Base-by-base conservation (phyloP, 2,797 vertebrate species). In the Molossus molossus region DNA sequence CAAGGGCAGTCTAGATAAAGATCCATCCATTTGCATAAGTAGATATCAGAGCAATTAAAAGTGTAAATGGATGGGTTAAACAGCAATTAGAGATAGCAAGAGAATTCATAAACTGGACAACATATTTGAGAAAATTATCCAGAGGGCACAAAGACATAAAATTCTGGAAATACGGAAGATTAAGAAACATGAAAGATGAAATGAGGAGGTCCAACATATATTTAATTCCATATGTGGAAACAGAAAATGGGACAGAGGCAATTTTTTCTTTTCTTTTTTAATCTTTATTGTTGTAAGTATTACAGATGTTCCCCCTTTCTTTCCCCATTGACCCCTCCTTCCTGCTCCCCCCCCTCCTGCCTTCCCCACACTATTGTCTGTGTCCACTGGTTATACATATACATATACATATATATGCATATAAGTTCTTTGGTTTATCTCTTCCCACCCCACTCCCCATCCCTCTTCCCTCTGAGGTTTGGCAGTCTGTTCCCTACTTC, bases 31-130 rank as follows among this genome's bases (percentile, higher is more conserved):
- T 75, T 57, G 25, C 58, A 67, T 13, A 77, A 27, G 45, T n/a
- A 80, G 18, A 81, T n/a, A 21, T 23, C 33, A 94, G 87, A 62
- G 48, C 94, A 90, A 87, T 82, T 57, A 27, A 87, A 72, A 87
- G 76, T 21, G 27, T 40, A 90, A 80, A 80, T 87, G 48, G 27
- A 40, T 60, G 23, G 18, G 23, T 53, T 92, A 72, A 75, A 69
- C 17, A 91, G n/a, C 2, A 67, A 93, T 80, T 73, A 64, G 33
- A 50, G 64, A 89, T 17, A 77, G 13, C 40, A 90, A 64, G 55
- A 75, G 48, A 95, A 94, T 53, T 65, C 55, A 62, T 57, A 92
- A 76, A 73, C 40, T 87, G 13, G 50, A 92, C 81, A 95, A 72
- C 12, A 72, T 21, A 94, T 70, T 70, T 90, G 83, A 86, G 65